phyloP scores from a whole-genome alignment of 2,888 invertebrate species.

The Criorhina ranunculi region DNA sequence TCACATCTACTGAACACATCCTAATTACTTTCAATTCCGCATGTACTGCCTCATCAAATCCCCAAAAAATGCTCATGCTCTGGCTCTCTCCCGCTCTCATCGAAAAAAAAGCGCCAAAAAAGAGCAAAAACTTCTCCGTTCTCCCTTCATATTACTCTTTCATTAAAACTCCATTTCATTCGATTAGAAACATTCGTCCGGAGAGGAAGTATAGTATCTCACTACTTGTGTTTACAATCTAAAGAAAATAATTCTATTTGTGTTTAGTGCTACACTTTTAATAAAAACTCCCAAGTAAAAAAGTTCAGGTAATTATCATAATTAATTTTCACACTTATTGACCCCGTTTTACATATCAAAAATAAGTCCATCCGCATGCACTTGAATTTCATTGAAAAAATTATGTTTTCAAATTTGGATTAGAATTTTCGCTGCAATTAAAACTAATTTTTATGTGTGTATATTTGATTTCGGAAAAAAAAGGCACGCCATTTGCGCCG shows the following conservation, averaged over 20 bases:
- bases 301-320: slow-evolving; percentile 60
- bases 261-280: slow-evolving; percentile 48
- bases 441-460: slow-evolving; percentile 47
- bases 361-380: not conserved
- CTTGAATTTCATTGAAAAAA: not conserved
- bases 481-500: slow-evolving; percentile 76
- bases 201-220: slow-evolving; percentile 53
- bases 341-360: not conserved
- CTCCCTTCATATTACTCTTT: slow-evolving; percentile 68
- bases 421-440: slow-evolving; percentile 41
- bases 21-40: not conserved
- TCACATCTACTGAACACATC: slow-evolving; percentile 17
- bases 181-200: slow-evolving; percentile 60
- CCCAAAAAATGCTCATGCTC: not conserved
- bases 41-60: slow-evolving; percentile 35
- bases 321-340: not conserved
- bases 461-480: slow-evolving; percentile 27
- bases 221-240: slow-evolving; percentile 61
- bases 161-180: slow-evolving; percentile 68
- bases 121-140: slow-evolving; percentile 68
- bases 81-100: slow-evolving; percentile 16
- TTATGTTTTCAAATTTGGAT: slow-evolving; percentile 2
- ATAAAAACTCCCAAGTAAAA: slow-evolving; percentile 29
- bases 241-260: slow-evolving; percentile 50
- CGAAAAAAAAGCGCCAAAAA: slow-evolving; percentile 71